A percentile compares a stretch with the other conserved stretches of the same genome.
These are phyloP conservation scores for Toxotes lorentzi DNA, from an alignment of 2,797 vertebrate species.

Conservation along the genomic window DNA sequence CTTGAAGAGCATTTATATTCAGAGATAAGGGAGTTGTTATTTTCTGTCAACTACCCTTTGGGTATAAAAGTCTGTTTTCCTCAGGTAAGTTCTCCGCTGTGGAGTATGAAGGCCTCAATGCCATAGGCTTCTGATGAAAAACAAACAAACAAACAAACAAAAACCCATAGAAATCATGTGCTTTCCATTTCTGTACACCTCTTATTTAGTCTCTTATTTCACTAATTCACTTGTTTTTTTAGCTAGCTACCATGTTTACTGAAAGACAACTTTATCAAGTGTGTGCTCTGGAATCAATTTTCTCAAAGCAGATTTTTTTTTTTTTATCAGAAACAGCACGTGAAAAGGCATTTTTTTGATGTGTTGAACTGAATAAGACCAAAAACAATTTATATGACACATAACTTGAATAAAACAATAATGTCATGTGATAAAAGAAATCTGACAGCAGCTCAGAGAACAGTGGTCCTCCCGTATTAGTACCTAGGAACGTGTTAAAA, in stretches of 20 bases:
- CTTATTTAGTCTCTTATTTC: conserved; percentile 69
- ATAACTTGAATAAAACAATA: conserved; percentile 62
- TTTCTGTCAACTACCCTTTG: conserved; percentile 65
- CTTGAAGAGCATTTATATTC: conserved; percentile 77
- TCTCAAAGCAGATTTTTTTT: conserved; percentile 51
- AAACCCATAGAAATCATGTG: conserved; percentile 73
- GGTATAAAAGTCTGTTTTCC: conserved; percentile 80
- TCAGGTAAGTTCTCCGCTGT: conserved; percentile 74
- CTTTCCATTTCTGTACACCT: conserved; percentile 81
- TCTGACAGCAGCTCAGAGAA: conserved; percentile 84
- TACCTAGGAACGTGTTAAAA: conserved; percentile 82
- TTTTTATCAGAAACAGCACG: conserved; percentile 57
- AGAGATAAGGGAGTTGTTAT: conserved; percentile 65
- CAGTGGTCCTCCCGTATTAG: conserved; percentile 84
- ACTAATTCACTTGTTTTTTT: conserved; percentile 58
- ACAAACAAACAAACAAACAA: conserved; percentile 48
- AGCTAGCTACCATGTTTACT: conserved; percentile 76
- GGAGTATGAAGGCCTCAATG: conserved; percentile 85
- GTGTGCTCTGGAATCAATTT: conserved; percentile 70
- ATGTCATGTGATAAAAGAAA: conserved; percentile 66
- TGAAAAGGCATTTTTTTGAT: conserved; percentile 75
- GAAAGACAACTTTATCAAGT: conserved; percentile 68
- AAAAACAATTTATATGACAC: conserved; percentile 65
- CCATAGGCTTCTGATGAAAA: conserved; percentile 78
- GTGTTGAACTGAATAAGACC: conserved; percentile 72